Conservation (phyloP, 1,140 invertebrate genomes). For the Scylla paramamosain region DNA sequence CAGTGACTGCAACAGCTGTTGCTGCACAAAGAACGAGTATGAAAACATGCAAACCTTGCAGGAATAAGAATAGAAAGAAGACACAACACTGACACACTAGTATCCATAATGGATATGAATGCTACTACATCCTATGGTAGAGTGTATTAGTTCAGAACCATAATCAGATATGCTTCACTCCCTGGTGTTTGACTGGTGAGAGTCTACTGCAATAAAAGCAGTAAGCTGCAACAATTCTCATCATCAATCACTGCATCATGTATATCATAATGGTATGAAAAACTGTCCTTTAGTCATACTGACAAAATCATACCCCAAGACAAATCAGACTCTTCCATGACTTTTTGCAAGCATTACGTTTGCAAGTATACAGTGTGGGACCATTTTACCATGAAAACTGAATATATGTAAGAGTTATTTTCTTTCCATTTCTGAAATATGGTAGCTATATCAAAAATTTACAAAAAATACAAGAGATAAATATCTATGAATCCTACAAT, state of each 20-base stretch:
- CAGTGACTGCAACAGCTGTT: not conserved
- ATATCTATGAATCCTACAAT: too few relatives aligned
- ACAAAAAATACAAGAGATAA: too few relatives aligned
- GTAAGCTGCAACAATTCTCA: not conserved
- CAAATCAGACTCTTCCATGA: too few relatives aligned
- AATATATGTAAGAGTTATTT: too few relatives aligned
- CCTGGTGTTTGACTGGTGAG: not conserved
- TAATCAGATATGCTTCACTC: not conserved
- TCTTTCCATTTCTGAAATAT: too few relatives aligned
- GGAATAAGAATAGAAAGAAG: not conserved
- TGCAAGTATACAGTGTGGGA: too few relatives aligned
- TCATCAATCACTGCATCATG: not conserved
- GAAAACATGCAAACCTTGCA: not conserved
- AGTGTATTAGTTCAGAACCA: not conserved
- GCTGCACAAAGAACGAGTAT: not conserved
- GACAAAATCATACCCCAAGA: too few relatives aligned
- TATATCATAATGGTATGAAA: too few relatives aligned
- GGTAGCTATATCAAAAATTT: too few relatives aligned
- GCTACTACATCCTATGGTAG: not conserved
- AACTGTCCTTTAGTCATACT: too few relatives aligned
- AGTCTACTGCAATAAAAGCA: not conserved
- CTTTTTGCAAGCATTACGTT: too few relatives aligned
- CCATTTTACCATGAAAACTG: too few relatives aligned
- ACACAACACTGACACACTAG: not conserved
- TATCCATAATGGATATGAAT: not conserved